Percentiles rank a stretch among this genome's conserved stretches.
Evolutionary conservation across 2,113 vertebrate genomes (phyloP).

Genomic region (Halcyon senegalensis): DNA sequence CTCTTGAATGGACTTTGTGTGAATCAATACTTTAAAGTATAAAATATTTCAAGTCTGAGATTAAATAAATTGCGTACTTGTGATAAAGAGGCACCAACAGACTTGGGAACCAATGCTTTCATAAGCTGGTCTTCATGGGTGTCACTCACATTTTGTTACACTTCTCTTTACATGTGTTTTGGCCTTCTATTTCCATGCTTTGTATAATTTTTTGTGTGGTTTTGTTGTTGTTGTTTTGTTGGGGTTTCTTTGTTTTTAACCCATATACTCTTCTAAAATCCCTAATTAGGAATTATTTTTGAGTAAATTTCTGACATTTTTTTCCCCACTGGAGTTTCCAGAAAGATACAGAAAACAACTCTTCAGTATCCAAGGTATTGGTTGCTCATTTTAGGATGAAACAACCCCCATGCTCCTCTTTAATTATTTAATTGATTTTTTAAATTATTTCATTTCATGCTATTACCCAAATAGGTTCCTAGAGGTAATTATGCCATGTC

Average conservation of each 20-base stretch:
- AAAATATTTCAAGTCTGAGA: background rate
- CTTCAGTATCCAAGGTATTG: background rate
- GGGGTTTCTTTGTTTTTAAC: background rate
- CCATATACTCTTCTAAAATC: background rate
- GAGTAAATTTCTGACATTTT: background rate
- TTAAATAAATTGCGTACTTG: background rate
- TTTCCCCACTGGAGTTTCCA: background rate
- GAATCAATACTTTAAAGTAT: background rate
- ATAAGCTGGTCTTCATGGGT: rapidly evolving
- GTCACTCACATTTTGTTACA: background rate
- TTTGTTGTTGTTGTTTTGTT: too few relatives aligned
- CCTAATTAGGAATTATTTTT: background rate
- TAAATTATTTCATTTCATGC: background rate
- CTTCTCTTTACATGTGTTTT: background rate
- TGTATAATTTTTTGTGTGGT: too few relatives aligned
- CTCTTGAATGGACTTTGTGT: background rate
- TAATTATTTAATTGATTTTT: background rate
- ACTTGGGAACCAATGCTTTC: background rate
- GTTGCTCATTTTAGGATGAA: background rate
- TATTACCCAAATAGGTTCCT: background rate
- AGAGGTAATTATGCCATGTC: background rate
- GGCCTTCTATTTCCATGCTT: background rate
- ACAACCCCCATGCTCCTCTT: background rate
- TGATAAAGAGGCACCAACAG: background rate
- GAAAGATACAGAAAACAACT: background rate